Percentiles rank a stretch among this genome's conserved stretches.
Conservation (phyloP, 2,888 invertebrate species). For the Augiades crinisus region DNA sequence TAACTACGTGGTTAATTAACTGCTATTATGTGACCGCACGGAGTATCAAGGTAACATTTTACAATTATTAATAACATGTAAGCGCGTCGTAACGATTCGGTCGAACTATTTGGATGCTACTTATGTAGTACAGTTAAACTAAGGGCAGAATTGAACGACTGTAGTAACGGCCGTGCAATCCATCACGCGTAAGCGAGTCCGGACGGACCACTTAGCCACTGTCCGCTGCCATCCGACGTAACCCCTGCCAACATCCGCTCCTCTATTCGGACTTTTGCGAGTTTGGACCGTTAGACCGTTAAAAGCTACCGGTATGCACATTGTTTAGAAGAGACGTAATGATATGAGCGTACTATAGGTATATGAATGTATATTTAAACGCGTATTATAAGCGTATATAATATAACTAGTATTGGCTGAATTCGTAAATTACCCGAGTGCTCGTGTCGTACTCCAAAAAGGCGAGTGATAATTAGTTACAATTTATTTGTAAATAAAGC, state of each 20-base stretch:
- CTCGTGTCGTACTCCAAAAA: no score
- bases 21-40: background rate
- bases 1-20: conserved; percentile 8
- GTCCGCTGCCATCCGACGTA: conserved; percentile 45
- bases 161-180: conserved; percentile 54
- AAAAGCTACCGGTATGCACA: no score
- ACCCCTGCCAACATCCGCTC: conserved; percentile 51
- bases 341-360: no score
- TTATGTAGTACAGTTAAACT: conserved; percentile 31
- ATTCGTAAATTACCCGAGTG: no score
- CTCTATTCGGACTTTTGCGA: background rate
- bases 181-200: conserved; percentile 63
- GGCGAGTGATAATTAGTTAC: no score
- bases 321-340: no score
- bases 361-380: no score
- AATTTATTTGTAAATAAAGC: no score
- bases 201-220: conserved; percentile 72
- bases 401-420: no score
- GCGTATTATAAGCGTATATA: no score
- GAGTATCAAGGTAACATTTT: conserved; percentile 2
- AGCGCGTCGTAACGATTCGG: background rate
- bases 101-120: background rate
- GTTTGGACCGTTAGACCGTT: background rate
- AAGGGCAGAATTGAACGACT: conserved; percentile 36
- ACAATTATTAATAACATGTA: conserved; percentile 3